phyloP scores from a whole-genome alignment of 2,797 vertebrate genomes.

The Chelon labrosus region DNA sequence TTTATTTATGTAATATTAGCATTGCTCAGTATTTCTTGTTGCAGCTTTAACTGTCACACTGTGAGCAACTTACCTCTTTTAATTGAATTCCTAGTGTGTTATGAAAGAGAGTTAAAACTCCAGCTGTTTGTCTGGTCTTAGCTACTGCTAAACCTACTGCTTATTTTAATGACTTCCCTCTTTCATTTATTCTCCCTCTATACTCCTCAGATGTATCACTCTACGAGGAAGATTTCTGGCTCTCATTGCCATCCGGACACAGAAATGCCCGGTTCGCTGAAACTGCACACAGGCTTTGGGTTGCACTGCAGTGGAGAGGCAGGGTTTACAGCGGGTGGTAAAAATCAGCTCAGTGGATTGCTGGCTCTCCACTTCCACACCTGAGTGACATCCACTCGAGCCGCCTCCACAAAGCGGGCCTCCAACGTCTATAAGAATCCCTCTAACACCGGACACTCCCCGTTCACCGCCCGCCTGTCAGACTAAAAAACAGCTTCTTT shows the following conservation, averaged over 20 bases:
- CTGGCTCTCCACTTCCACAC: no score
- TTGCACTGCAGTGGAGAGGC: no score
- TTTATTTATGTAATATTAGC: not conserved
- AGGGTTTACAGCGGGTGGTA: no score
- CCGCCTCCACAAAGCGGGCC: no score
- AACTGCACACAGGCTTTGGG: constrained; percentile 25
- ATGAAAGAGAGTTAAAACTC: not conserved
- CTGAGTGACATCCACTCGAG: no score
- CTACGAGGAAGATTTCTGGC: constrained; percentile 8
- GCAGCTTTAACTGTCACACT: not conserved
- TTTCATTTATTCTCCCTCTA: constrained; percentile 13
- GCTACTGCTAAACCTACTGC: constrained; percentile 1
- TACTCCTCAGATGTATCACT: constrained; percentile 33
- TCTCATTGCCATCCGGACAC: constrained; percentile 16
- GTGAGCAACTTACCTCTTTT: not conserved
- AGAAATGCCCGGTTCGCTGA: constrained; percentile 29
- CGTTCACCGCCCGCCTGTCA: no score
- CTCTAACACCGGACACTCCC: no score
- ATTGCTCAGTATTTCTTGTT: not conserved
- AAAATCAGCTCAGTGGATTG: no score
- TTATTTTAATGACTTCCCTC: constrained; percentile 29
- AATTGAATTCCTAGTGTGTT: not conserved
- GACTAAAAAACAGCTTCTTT: no score
- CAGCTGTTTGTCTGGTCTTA: not conserved
- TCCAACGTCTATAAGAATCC: no score